Percentiles rank a stretch among this genome's conserved stretches.
phyloP scores from a whole-genome alignment of 2,113 vertebrate species.

The Chloroceryle aenea region DNA sequence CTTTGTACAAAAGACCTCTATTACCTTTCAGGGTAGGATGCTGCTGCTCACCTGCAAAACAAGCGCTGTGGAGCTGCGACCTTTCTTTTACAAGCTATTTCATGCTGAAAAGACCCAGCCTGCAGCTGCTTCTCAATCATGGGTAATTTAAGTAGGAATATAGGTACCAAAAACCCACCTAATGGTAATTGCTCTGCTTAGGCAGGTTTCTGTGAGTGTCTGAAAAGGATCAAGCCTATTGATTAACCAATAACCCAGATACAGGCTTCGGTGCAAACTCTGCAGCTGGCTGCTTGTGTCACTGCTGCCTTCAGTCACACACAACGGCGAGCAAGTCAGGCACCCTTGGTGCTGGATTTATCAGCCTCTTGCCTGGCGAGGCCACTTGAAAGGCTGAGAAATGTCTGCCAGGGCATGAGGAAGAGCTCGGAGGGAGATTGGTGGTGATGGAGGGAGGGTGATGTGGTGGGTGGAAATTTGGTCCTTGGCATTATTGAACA shows the following conservation, averaged over 20 bases:
- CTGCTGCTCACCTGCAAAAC: background rate
- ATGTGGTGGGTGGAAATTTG: background rate
- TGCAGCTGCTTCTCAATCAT: background rate
- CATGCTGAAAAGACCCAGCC: background rate
- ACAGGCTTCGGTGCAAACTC: background rate
- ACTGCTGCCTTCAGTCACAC: background rate
- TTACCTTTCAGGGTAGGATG: background rate
- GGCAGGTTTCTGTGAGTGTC: background rate
- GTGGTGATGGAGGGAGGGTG: background rate
- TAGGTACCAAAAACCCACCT: background rate
- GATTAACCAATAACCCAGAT: background rate
- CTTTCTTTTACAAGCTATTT: background rate
- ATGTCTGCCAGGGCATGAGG: accelerated
- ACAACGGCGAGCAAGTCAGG: background rate
- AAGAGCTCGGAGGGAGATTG: background rate
- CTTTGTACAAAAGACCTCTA: conserved; percentile 25
- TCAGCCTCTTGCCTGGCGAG: background rate
- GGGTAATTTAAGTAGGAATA: background rate
- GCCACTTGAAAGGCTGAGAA: background rate
- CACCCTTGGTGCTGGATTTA: background rate
- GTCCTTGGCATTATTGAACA: background rate
- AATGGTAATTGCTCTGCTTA: background rate
- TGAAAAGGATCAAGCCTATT: background rate
- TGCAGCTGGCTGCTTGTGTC: background rate
- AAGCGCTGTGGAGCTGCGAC: background rate